Evolutionary conservation across 2,113 vertebrate genomes (phyloP), one percentile per base, ranked within the genome.

Genomic region (Antechinus flavipes): DNA sequence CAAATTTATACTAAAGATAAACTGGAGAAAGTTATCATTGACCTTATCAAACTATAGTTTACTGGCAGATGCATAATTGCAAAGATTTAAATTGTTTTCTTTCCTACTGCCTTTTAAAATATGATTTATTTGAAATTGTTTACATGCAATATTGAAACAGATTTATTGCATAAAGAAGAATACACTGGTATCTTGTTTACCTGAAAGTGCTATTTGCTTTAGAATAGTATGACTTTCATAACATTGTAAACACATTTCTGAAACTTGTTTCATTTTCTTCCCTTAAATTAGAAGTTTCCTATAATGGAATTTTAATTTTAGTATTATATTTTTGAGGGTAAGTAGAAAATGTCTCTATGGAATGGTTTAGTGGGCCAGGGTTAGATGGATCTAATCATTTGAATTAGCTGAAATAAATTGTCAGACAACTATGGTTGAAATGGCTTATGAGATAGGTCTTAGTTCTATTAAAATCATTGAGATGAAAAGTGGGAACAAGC

Each of bases 131-230:
- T 42, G 23, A 84, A 84, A 42, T 23, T 84, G 68, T 23, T 42
- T 42, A 84, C 35, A 42, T 84, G 52, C 8, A 16, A 9, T 8
- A 19, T 50, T 19, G 27, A 49, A 89, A 6, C 1, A 16, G 42
- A 61, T 14, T 84, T 2, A 2, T 9, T 4, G 42, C 23, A 24
- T 14, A 53, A n/a, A 46, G 93, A 46, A 22, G 19, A 30, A 4
- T 5, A 5, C 42, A 7, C 4, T 16, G 61, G 30, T 68, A 68
- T 68, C 61, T 68, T 58, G 56, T 35, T 23, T 23, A 6, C 0
- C 1, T 3, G 30, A 10, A 0, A 0, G 7, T n/a, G 0, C 0
- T 0, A 0, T 0, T 0, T 23, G 22, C 8, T 26, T 6, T 11
- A 7, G 23, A 25, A 27, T 7, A 16, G 26, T 11, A 30, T 46